These are phyloP conservation scores for Anabacerthia variegaticeps DNA, from an alignment of 2,797 vertebrate species.

Conservation along the genomic window DNA sequence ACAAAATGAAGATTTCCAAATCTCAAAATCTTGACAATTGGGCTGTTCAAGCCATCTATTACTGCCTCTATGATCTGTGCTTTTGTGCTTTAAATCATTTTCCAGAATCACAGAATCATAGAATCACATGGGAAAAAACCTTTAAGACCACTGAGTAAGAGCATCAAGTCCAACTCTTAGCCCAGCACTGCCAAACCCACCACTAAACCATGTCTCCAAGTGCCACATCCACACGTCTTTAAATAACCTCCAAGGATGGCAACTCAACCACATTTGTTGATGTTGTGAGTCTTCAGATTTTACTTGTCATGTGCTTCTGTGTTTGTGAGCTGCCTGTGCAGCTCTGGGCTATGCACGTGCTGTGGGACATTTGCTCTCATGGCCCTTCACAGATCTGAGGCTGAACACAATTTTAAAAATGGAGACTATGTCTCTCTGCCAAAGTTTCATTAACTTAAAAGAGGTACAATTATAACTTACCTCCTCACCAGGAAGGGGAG, in stretches of 20 bases:
- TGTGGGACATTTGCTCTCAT: not conserved
- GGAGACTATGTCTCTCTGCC: not conserved
- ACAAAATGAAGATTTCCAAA: not conserved
- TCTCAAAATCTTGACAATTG: not conserved
- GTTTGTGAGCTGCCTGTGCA: not conserved
- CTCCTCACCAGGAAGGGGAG: not conserved
- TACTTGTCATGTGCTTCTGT: not conserved
- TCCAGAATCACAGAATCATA: not conserved
- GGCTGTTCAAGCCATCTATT: not conserved
- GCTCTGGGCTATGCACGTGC: not conserved
- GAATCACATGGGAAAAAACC: not conserved
- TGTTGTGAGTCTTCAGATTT: not conserved
- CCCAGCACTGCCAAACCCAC: not conserved
- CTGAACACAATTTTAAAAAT: not conserved
- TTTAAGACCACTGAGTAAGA: too few species aligned
- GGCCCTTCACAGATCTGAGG: not conserved
- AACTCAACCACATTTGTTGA: not conserved
- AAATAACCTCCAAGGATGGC: not conserved
- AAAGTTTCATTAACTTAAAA: not conserved
- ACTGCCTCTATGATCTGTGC: not conserved
- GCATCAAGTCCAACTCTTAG: too few species aligned
- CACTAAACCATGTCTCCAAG: not conserved
- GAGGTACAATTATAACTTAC: not conserved
- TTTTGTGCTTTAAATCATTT: not conserved
- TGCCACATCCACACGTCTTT: not conserved